Conservation (phyloP, 1,140 invertebrate genomes). For the Pectinophora gossypiella region DNA sequence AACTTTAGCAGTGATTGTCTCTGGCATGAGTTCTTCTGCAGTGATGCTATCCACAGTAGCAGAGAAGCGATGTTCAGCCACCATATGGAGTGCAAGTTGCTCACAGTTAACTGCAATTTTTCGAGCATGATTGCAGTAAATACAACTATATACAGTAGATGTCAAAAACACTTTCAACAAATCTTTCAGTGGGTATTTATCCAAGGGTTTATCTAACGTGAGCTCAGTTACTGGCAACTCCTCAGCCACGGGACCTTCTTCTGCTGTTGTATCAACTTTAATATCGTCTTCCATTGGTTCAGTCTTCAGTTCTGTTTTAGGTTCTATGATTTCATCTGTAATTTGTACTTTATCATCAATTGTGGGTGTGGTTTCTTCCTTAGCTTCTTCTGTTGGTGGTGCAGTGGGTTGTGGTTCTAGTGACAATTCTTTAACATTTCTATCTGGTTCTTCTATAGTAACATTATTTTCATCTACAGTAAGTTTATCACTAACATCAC, state of each 20-base stretch:
- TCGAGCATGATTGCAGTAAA: conserved; percentile 89
- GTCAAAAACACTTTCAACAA: conserved; percentile 84
- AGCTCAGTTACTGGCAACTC: conserved; percentile 82
- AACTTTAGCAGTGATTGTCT: conserved; percentile 81
- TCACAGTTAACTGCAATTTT: conserved; percentile 88
- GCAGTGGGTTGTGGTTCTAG: neutral
- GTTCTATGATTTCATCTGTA: conserved; percentile 19
- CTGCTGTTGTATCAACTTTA: conserved; percentile 39
- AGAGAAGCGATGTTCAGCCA: conserved; percentile 84
- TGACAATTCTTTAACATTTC: conserved; percentile 15
- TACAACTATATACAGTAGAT: conserved; percentile 80
- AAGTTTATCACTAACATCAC: conserved; percentile 77
- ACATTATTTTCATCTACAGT: conserved; percentile 59
- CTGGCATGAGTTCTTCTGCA: conserved; percentile 82
- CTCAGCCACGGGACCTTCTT: conserved; percentile 44
- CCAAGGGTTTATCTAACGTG: conserved; percentile 83
- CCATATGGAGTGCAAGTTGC: conserved; percentile 85
- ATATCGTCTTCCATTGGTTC: conserved; percentile 35
- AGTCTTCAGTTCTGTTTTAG: conserved; percentile 36
- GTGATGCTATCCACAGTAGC: conserved; percentile 83
- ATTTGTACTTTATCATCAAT: conserved; percentile 32
- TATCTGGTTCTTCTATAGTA: conserved; percentile 23
- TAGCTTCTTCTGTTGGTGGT: conserved; percentile 4
- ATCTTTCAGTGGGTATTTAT: conserved; percentile 82
- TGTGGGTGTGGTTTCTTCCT: conserved; percentile 11